Evolutionary conservation across 2,888 invertebrate genomes (phyloP), one percentile per base, ranked within the genome.

Genomic region (Notodonta dromedarius): DNA sequence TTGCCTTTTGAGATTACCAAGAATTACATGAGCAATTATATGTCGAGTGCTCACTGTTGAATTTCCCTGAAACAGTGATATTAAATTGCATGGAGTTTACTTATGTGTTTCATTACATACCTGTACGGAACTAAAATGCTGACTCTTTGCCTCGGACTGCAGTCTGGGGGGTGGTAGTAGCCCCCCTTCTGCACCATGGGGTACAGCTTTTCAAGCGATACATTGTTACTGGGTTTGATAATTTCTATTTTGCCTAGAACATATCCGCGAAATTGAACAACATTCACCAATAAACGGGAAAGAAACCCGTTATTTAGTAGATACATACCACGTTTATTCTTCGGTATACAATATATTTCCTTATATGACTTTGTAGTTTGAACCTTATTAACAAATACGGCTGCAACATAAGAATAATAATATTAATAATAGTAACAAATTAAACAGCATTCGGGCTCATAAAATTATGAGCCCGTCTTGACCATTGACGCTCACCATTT

Each of bases 121-220:
- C 86, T 82, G 70, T 82, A 88, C 0, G 89, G 84, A 3, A 88
- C 85, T 4, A 89, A 52, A 35, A 89, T 80, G 0, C 78, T 87
- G 1, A 88, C 80, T 71, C 74, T 85, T 51, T 87, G 78, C 14
- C 73, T 72, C 0, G 88, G 48, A 0, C 58, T 69, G 60, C 89
- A 89, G 4, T 74, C 69, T 0, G 13, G 14, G 0, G 89, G 87
- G 0, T 50, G 57, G 60, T 79, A 85, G 24, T 77, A 77, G 0
- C 88, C 89, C 0, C 88, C 89, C 58, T 69, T 70, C 11, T 56
- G 32, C 0, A 88, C 74, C 40, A 57, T 61, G 0, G 78, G 69
- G 35, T 71, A 80, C 3, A 65, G 24, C 9, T 60, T 55, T 6
- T 63, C 54, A 2, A 63, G 9, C 0, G 50, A 51, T n/a, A 68